phyloP scores from a whole-genome alignment of 2,113 vertebrate species.

The Phodopus roborovskii region DNA sequence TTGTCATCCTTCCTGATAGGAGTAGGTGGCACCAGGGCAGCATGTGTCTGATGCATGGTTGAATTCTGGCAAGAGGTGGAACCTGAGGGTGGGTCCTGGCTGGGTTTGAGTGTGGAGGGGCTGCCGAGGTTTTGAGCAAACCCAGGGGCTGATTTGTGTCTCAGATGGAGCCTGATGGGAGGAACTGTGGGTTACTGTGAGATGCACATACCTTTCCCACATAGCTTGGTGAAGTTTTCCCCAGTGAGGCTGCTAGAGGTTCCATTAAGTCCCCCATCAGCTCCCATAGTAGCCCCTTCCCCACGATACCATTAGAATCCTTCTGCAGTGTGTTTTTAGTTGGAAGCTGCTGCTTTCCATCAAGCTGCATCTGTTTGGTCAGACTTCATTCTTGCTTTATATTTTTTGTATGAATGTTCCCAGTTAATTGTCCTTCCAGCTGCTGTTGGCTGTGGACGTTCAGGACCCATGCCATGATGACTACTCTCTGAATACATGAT shows the following conservation, averaged over 20 bases:
- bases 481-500: neutral
- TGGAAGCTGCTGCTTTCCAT: neutral
- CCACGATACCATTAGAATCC: neutral
- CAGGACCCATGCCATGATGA: neutral
- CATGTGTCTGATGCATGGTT: neutral
- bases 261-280: too few species aligned
- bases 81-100: neutral
- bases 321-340: neutral
- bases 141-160: neutral
- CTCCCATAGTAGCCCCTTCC: neutral
- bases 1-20: neutral
- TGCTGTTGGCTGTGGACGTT: neutral
- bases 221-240: neutral
- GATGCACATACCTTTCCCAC: rapidly evolving
- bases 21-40: neutral
- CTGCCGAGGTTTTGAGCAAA: neutral
- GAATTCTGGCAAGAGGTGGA: neutral
- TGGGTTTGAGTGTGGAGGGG: too few species aligned
- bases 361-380: too few species aligned
- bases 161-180: too few species aligned
- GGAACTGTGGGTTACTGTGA: neutral
- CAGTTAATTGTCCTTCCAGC: neutral
- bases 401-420: neutral
- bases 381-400: neutral
- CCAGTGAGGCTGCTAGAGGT: neutral